A percentile compares a stretch with the other conserved stretches of the same genome.
phyloP scores from a whole-genome alignment of 2,113 vertebrate species.

The Nematolebias whitei region DNA sequence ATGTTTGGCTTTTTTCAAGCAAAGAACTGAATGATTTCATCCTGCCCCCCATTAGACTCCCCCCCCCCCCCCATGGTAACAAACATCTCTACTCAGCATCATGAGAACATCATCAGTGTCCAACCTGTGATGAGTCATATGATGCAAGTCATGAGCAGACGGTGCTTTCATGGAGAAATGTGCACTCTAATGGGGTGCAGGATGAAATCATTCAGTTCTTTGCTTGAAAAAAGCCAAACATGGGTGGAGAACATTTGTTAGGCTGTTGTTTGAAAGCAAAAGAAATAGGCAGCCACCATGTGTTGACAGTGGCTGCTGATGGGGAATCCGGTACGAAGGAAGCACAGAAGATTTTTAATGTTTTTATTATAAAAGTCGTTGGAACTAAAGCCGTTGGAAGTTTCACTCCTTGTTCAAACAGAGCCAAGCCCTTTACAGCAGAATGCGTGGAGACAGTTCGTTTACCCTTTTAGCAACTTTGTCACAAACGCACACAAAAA shows the following conservation, averaged over 20 bases:
- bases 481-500: too few species aligned
- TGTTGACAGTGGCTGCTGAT: background rate
- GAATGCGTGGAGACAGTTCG: too few species aligned
- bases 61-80: too few species aligned
- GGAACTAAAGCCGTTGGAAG: background rate
- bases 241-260: background rate
- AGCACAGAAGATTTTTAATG: background rate
- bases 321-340: background rate
- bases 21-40: background rate
- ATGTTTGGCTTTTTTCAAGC: background rate
- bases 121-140: background rate
- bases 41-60: background rate
- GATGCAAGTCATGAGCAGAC: conserved; percentile 1
- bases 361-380: too few species aligned
- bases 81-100: background rate
- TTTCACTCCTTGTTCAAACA: conserved; percentile 9
- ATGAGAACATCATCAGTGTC: background rate
- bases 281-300: background rate
- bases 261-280: background rate
- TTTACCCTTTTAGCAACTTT: too few species aligned
- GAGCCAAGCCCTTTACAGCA: too few species aligned
- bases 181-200: background rate
- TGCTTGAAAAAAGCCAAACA: background rate
- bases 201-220: background rate
- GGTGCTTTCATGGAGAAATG: background rate